Evolutionary conservation across 2,888 invertebrate species (phyloP).

Genomic region (Dysmachus trigonus): DNA sequence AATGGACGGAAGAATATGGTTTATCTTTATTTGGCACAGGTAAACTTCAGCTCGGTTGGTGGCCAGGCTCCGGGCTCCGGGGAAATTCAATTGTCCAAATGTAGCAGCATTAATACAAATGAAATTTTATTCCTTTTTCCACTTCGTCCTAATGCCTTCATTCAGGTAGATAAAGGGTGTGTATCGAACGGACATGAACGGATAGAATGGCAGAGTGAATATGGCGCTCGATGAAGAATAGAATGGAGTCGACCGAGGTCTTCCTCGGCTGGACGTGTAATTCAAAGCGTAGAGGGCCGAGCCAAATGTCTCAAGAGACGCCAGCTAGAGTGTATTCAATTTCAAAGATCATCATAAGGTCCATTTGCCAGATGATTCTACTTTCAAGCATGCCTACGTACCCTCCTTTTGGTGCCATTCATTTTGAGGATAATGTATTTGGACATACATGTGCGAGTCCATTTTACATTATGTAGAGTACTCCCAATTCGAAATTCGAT

Average conservation of each 20-base stretch:
- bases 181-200: constrained; percentile 29
- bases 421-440: constrained; percentile 2
- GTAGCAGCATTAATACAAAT: constrained; percentile 40
- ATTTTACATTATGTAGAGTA: background rate
- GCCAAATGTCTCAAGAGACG: constrained; percentile 21
- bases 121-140: constrained; percentile 40
- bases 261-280: background rate
- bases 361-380: constrained; percentile 25
- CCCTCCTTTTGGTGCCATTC: background rate
- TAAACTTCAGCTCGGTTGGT: background rate
- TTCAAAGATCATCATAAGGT: constrained; percentile 36
- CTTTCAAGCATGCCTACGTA: background rate
- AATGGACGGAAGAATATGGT: constrained; percentile 40
- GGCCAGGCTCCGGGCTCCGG: background rate
- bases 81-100: constrained; percentile 39
- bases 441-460: background rate
- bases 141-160: constrained; percentile 35
- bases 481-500: background rate
- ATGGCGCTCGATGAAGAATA: constrained; percentile 26
- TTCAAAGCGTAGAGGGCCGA: background rate
- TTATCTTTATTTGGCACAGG: constrained; percentile 28
- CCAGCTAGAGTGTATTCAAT: constrained; percentile 11
- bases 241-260: background rate
- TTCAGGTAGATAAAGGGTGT: constrained; percentile 35
- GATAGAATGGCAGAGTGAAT: constrained; percentile 31